Evolutionary conservation across 1,140 invertebrate genomes (phyloP), one percentile per base, ranked within the genome.

Genomic region (Sitobion miscanthi): DNA sequence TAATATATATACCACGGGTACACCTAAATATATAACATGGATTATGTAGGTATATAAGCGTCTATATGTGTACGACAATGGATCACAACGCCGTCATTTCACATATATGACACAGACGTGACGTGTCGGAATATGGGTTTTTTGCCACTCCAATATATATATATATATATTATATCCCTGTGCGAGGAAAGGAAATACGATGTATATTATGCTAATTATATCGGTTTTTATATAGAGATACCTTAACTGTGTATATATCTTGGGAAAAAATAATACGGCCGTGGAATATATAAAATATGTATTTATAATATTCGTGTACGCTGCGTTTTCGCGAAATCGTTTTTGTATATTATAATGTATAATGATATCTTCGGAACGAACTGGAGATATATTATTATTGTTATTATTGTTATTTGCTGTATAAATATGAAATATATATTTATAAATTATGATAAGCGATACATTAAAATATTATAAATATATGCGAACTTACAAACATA

Each of bases 401-500:
- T 69, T 62, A 69, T 30, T 69, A 69, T 30, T 69, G 62, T 69
- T 77, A n/a, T n/a, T n/a, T 23, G 17, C 14, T 77, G 5, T n/a
- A n/a, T 77, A 77, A 77, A 77, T 77, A 77, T 77, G 14, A 77
- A 77, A 77, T 77, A 77, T 77, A 77, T n/a, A n/a, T 77, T 77
- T 77, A 77, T 77, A n/a, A n/a, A 77, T 77, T 77, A 77, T 77
- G 62, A n/a, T 77, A 77, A 77, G 62, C 7, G 62, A 35, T 77
- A 35, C 30, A 77, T 77, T 77, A n/a, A 77, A 77, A 77, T 77
- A 77, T 35, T 77, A 77, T 69, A n/a, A n/a, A 77, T n/a, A n/a
- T n/a, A 77, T 77, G 62, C 62, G 4, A 69, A 69, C 11, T 69
- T 69, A 69, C 30, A 69, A n/a, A n/a, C 30, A 30, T 62, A 57